A percentile compares a stretch with the other conserved stretches of the same genome.
phyloP scores from a whole-genome alignment of 1,140 invertebrate species.

The Liolophura sinensis region DNA sequence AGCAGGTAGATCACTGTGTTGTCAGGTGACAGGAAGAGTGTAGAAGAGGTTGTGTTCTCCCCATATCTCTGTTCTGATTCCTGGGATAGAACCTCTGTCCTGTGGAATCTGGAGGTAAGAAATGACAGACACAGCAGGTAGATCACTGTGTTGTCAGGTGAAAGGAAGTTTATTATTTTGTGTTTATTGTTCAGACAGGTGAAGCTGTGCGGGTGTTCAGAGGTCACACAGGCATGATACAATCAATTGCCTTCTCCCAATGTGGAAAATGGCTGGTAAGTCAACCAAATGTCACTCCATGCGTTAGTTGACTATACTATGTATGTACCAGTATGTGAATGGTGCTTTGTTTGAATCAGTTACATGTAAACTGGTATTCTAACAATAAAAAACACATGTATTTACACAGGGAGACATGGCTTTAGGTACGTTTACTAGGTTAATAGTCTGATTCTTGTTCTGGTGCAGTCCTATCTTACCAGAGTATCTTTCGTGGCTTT shows the following conservation, averaged over 20 bases:
- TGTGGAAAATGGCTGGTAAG: slow-evolving; percentile 41
- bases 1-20: not conserved
- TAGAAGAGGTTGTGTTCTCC: slow-evolving; percentile 50
- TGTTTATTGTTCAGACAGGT: slow-evolving; percentile 38
- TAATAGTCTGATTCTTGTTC: no score
- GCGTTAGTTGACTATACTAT: no score
- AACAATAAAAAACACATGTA: no score
- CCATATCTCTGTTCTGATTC: slow-evolving; percentile 48
- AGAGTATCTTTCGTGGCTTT: no score
- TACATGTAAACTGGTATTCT: no score
- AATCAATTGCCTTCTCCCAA: slow-evolving; percentile 48
- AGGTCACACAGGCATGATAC: slow-evolving; percentile 49
- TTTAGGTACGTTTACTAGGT: no score
- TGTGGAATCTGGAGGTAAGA: slow-evolving; percentile 52
- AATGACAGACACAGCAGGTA: not conserved
- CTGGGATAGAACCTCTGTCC: slow-evolving; percentile 54
- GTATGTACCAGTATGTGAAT: no score
- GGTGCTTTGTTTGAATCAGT: no score
- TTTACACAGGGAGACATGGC: no score
- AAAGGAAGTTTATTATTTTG: not conserved
- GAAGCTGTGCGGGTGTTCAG: slow-evolving; percentile 34
- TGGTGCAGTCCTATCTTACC: no score
- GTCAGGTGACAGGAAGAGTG: slow-evolving; percentile 52
- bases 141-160: no score
- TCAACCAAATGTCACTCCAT: slow-evolving; percentile 4